Evolutionary conservation across 2,797 vertebrate species (phyloP), one percentile per base, ranked within the genome.

Genomic region (Sebastes steindachneri): DNA sequence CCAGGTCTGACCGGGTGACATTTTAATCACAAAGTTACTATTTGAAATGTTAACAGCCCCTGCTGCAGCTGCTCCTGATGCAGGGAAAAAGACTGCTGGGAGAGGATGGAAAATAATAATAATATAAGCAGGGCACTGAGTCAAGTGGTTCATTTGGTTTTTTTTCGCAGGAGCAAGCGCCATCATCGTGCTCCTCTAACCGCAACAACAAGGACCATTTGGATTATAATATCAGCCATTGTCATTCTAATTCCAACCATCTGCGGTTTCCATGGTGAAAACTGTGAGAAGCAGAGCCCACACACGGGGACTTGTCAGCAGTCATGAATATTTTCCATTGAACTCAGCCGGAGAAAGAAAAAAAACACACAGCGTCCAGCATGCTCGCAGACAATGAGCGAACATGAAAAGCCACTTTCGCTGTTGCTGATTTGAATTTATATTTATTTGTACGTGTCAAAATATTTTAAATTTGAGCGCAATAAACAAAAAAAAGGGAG

Each of bases 181-280:
- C 60, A 57, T 79, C 79, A 71, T 77, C 28, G 9, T 55, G 58
- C 68, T 63, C 57, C 73, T 69, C 58, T 70, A 74, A 79, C 63
- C 33, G 75, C 83, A 74, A 35, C 84, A 85, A 86, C 68, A 76
- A 85, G 86, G 77, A 73, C 66, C 67, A 54, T 88, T 88, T 82
- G 82, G 84, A 81, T 89, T 92, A 85, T 82, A 89, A 87, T 82
- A 87, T 83, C 82, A 80, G 67, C 89, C 80, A 88, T 89, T 92
- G 89, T 90, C 83, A 85, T 88, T 91, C 55, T 89, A 86, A 92
- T 93, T 91, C 74, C 70, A 79, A 75, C 86, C 86, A 85, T 93
- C 88, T 88, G 85, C 35, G 48, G 92, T 94, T 94, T 90, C 93
- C 93, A 94, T 94, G 91, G 93, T 92, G 91, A 94, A 85, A 89